phyloP scores from a whole-genome alignment of 2,797 vertebrate species.

The Epinephelus malabaricus region DNA sequence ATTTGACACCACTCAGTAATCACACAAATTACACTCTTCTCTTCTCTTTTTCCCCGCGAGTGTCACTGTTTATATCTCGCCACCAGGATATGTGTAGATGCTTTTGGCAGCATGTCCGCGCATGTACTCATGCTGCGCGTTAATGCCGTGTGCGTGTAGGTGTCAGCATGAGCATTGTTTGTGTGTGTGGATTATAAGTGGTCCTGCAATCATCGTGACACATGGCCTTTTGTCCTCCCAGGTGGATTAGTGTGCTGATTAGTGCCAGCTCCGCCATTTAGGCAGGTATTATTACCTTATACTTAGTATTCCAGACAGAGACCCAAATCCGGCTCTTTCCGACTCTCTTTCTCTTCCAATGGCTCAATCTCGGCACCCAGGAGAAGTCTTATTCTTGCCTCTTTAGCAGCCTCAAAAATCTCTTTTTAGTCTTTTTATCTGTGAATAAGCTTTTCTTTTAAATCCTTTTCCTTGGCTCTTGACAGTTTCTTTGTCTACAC shows the following conservation, averaged over 20 bases:
- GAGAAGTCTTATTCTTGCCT: slow-evolving; percentile 71
- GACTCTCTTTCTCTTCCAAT: slow-evolving; percentile 59
- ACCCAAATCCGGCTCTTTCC: slow-evolving; percentile 50
- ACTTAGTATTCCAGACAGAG: slow-evolving; percentile 78
- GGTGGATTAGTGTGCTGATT: slow-evolving; percentile 80
- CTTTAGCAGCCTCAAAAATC: slow-evolving; percentile 70
- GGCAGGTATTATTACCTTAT: slow-evolving; percentile 73
- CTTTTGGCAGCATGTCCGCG: slow-evolving; percentile 35
- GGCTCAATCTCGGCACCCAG: slow-evolving; percentile 64
- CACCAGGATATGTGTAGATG: slow-evolving; percentile 30
- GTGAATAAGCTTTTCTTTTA: slow-evolving; percentile 71
- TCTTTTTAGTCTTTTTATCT: slow-evolving; percentile 73
- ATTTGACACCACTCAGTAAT: slow-evolving; percentile 81
- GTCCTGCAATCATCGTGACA: slow-evolving; percentile 75
- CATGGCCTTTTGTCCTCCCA: slow-evolving; percentile 71
- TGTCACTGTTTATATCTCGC: slow-evolving; percentile 37
- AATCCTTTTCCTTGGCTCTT: slow-evolving; percentile 65
- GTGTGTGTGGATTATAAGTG: slow-evolving; percentile 47
- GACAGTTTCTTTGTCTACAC: slow-evolving; percentile 72
- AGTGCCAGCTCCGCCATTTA: slow-evolving; percentile 78
- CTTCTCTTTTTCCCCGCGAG: slow-evolving; percentile 10
- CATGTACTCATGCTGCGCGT: slow-evolving; percentile 28
- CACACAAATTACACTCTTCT: slow-evolving; percentile 75
- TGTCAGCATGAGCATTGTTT: slow-evolving; percentile 29
- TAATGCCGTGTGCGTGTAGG: slow-evolving; percentile 6